These are phyloP conservation scores for Hetaerina americana DNA, from an alignment of 1,140 invertebrate species.

Conservation along the genomic window DNA sequence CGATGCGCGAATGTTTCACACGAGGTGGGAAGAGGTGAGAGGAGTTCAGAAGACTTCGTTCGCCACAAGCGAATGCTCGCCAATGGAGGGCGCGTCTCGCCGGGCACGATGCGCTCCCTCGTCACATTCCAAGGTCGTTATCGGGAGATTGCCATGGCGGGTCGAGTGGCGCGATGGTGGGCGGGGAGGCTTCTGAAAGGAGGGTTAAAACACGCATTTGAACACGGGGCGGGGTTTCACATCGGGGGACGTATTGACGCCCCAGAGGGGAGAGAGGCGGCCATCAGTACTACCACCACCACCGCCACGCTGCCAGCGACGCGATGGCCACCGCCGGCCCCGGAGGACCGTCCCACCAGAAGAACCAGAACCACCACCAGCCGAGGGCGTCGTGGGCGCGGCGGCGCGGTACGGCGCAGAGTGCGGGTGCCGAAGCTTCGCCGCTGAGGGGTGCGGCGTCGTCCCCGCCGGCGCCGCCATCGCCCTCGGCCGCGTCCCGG, in stretches of 20 bases:
- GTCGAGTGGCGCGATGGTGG: not conserved
- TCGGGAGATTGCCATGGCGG: not conserved
- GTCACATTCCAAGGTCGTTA: not conserved
- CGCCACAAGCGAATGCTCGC: too few species aligned
- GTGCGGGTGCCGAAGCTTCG: not conserved
- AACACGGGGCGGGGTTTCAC: not conserved
- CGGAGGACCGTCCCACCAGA: not conserved
- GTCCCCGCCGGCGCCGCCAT: conserved; percentile 7
- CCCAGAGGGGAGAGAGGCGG: not conserved
- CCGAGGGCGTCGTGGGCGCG: too few species aligned
- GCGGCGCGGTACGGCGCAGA: too few species aligned
- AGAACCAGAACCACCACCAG: not conserved
- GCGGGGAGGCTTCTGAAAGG: not conserved
- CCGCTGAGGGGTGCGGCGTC: conserved; percentile 23
- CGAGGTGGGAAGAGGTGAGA: too few species aligned
- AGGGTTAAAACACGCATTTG: not conserved
- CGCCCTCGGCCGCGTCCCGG: conserved; percentile 44
- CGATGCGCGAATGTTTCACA: too few species aligned
- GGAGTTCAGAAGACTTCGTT: too few species aligned
- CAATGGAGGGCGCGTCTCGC: not conserved
- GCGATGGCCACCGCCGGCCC: not conserved
- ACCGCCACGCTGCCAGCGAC: not conserved
- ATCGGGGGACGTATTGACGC: not conserved
- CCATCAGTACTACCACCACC: not conserved
- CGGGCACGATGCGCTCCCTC: not conserved